These are phyloP conservation scores for Platypus cylindrus DNA, from an alignment of 2,888 invertebrate genomes.

Conservation along the genomic window DNA sequence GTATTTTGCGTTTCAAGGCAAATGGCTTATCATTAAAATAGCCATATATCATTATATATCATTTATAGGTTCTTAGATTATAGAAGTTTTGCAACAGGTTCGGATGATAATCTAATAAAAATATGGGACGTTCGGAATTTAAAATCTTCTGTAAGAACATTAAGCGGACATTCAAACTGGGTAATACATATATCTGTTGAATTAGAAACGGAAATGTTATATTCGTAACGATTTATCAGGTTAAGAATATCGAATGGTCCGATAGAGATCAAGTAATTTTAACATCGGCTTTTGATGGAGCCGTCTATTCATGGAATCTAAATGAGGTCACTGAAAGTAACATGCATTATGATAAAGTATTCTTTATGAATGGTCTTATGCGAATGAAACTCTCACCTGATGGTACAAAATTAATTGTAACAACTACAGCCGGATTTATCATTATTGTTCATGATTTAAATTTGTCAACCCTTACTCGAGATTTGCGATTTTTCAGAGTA, in stretches of 20 bases:
- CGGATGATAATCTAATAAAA: conserved; percentile 86
- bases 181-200: conserved; percentile 31
- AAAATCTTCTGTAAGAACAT: conserved; percentile 58
- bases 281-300: conserved; percentile 87
- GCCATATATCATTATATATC: conserved; percentile 1
- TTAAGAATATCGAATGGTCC: conserved; percentile 90
- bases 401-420: conserved; percentile 76
- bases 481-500: conserved; percentile 76
- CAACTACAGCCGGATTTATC: conserved; percentile 81
- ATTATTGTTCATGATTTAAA: conserved; percentile 83
- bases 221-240: conserved; percentile 18
- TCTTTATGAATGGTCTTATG: conserved; percentile 76
- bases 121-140: conserved; percentile 87
- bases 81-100: conserved; percentile 82
- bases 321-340: conserved; percentile 72
- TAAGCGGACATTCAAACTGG: conserved; percentile 88
- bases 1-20: conserved; percentile 41
- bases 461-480: conserved; percentile 61
- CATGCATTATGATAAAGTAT: conserved; percentile 66
- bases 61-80: conserved; percentile 67
- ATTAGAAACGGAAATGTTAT: neutral
- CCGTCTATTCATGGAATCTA: conserved; percentile 89
- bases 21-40: neutral
- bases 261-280: conserved; percentile 70
- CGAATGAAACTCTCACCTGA: conserved; percentile 79